These are phyloP conservation scores for Nephotettix cincticeps DNA, from an alignment of 1,140 invertebrate genomes.

Conservation along the genomic window DNA sequence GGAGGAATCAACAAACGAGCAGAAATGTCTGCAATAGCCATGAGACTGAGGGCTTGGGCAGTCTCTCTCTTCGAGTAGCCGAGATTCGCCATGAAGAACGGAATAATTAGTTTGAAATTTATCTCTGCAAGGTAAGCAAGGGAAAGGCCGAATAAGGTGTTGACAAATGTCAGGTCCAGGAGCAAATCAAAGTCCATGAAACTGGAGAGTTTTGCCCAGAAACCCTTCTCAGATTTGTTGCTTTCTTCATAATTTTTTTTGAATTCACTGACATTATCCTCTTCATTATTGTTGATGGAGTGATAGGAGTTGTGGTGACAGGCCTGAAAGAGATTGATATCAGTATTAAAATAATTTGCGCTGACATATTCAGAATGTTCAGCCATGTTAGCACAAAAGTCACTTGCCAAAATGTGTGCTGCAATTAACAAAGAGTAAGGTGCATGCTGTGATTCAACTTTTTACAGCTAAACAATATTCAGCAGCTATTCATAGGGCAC, in stretches of 20 bases:
- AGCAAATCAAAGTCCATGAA: conserved; percentile 65
- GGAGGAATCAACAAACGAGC: conserved; percentile 55
- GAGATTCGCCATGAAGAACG: conserved; percentile 65
- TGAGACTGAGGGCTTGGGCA: conserved; percentile 33
- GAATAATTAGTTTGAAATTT: conserved; percentile 64
- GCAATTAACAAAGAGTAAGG: no score
- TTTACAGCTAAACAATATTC: no score
- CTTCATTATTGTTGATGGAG: neutral
- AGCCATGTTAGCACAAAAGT: no score
- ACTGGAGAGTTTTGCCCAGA: conserved; percentile 61
- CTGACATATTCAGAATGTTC: no score
- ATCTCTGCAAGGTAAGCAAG: conserved; percentile 65
- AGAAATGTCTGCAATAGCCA: conserved; percentile 37
- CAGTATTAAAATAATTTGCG: no score
- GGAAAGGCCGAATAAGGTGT: conserved; percentile 65
- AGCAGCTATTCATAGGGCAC: no score
- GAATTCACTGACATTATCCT: neutral
- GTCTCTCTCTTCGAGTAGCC: conserved; percentile 54
- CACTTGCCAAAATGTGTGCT: no score
- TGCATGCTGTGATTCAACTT: no score
- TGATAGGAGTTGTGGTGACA: no score
- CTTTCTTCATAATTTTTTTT: conserved; percentile 12
- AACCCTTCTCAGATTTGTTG: conserved; percentile 46
- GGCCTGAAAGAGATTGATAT: no score
- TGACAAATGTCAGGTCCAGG: conserved; percentile 63